phyloP scores from a whole-genome alignment of 2,888 invertebrate genomes.

The Apodemia hepburni region DNA sequence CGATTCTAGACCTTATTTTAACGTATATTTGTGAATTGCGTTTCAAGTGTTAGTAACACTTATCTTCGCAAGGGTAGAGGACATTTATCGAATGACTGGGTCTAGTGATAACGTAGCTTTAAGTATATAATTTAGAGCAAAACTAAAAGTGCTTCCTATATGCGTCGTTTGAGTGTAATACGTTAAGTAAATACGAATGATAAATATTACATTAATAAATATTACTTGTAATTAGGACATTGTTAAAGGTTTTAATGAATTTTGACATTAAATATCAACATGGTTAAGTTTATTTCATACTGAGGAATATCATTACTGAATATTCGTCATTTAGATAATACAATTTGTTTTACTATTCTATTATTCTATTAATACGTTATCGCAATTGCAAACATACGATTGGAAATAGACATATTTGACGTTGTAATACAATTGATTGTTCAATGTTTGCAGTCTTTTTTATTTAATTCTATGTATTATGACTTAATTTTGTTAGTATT shows the following conservation, averaged over 20 bases:
- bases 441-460: too few relatives aligned
- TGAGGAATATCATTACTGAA: too few relatives aligned
- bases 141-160: conserved; percentile 2
- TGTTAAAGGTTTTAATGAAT: neutral
- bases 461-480: too few relatives aligned
- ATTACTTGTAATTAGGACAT: too few relatives aligned
- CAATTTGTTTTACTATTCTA: conserved; percentile 4
- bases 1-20: conserved; percentile 37
- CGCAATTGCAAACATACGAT: neutral
- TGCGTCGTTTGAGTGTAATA: neutral
- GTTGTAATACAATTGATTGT: too few relatives aligned
- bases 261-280: neutral
- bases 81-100: conserved; percentile 9
- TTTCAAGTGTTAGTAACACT: conserved; percentile 13
- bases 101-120: conserved; percentile 1
- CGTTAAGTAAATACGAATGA: too few relatives aligned
- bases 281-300: neutral
- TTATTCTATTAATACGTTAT: conserved; percentile 9
- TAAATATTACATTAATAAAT: too few relatives aligned
- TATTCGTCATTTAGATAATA: neutral
- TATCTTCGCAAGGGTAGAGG: conserved; percentile 9
- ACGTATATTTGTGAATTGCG: conserved; percentile 35
- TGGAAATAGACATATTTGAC: conserved; percentile 18
- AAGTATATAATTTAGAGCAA: conserved; percentile 6
- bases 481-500: too few relatives aligned